A percentile compares a stretch with the other conserved stretches of the same genome.
Evolutionary conservation across 2,888 invertebrate species (phyloP).

Genomic region (Gari tellinella): DNA sequence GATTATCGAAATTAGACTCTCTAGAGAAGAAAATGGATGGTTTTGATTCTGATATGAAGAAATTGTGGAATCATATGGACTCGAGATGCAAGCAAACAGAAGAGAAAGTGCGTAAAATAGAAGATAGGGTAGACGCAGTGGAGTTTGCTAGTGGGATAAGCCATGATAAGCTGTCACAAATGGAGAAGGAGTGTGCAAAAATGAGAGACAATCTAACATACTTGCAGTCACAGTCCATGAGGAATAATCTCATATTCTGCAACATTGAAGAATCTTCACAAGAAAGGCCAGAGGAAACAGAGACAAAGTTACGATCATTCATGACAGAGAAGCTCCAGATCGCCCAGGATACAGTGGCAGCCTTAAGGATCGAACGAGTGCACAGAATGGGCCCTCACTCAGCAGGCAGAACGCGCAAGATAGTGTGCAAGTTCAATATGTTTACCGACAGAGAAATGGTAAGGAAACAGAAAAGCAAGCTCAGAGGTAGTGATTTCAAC

Average conservation of each 20-base stretch:
- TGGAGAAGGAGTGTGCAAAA: neutral
- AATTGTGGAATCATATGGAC: neutral
- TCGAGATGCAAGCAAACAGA: neutral
- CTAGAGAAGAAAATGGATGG: too few species aligned
- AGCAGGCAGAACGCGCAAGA: neutral
- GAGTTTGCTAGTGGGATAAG: neutral
- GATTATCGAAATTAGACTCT: too few species aligned
- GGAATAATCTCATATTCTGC: slow-evolving; percentile 4
- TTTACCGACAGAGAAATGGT: too few species aligned
- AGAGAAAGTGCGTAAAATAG: neutral
- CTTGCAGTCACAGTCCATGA: neutral
- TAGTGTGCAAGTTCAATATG: too few species aligned
- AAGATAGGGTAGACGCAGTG: neutral
- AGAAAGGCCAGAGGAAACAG: slow-evolving; percentile 12
- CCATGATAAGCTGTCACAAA: neutral
- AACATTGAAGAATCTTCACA: slow-evolving; percentile 7
- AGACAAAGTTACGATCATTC: neutral
- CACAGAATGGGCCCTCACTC: neutral
- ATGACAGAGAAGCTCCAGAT: neutral
- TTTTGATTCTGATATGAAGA: too few species aligned
- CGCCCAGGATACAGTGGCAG: neutral
- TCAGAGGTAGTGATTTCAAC: too few species aligned
- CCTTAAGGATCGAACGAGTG: neutral
- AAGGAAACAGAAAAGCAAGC: too few species aligned
- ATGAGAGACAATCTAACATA: neutral